Conservation (phyloP, 2,113 vertebrate species). For the Hypocryptadius cinnamomeus region DNA sequence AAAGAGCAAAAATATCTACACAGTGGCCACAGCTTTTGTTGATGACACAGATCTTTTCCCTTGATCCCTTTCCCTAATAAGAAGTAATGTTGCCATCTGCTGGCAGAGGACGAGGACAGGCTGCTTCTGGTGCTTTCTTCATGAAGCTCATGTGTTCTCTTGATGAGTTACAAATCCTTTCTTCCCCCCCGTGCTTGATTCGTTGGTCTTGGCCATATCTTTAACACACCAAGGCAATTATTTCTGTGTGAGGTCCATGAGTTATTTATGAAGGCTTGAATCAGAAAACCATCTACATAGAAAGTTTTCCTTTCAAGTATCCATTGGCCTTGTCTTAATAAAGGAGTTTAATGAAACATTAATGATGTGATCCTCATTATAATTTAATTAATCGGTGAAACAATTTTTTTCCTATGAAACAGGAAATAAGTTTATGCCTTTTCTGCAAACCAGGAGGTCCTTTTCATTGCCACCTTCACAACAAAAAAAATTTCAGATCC, state of each 20-base stretch:
- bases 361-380: neutral
- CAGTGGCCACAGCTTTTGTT: neutral
- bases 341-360: neutral
- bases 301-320: neutral
- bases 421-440: neutral
- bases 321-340: neutral
- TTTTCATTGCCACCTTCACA: neutral
- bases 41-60: neutral
- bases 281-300: neutral
- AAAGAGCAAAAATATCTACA: neutral
- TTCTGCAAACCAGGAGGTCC: neutral
- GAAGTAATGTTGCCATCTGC: constrained; percentile 38
- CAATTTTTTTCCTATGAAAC: neutral
- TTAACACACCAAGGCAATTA: neutral
- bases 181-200: neutral
- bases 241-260: neutral
- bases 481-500: neutral
- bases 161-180: neutral
- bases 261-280: neutral
- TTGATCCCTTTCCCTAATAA: neutral
- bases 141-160: neutral
- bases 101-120: neutral
- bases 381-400: neutral
- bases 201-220: neutral
- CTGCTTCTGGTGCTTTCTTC: neutral